Base-by-base conservation (phyloP, 1,140 invertebrate species). In the Ctenoplectra terminalis region DNA sequence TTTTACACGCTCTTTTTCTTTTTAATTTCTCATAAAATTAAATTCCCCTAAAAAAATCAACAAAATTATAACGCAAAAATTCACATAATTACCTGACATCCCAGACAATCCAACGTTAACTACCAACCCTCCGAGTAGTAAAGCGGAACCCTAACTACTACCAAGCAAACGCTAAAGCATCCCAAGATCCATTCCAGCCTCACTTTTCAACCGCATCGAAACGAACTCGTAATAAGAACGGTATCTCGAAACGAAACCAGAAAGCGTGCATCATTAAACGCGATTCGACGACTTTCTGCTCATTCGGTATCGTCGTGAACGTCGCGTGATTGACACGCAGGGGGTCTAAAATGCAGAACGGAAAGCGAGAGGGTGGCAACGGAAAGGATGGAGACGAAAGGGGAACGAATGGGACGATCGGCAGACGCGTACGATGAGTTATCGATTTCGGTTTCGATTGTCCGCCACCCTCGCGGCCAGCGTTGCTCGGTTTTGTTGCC, bases 391-490 rank as follows among this genome's bases (percentile, higher is more conserved):
- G 20, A 20, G 8, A 23, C 17, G 20, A 4, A 52, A 2, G 20
- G 8, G 50, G 17, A 31, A 5, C 2, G 11, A 46, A 43, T 4
- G 43, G 34, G 50, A 9, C 64, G 64, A 67, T 67, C 40, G 46
- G 34, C 69, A 67, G 70, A 74, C 70, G 77, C 61, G 61, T 34
- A 54, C 69, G 70, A 81, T 74, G 82, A 83, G 82, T 83, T 83
- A 83, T 83, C 81, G 81, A 83, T 83, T 70, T 79, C 76, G 81
- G 48, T 58, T 80, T 83, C 81, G 81, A 83, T 83, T 83, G 81
- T 83, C 67, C 50, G 43, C 66, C 66, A 77, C 48, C 56, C 75
- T 46, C 50, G 29, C 26, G 46, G 31, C 48, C 29, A 58, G 17
- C 60, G 54, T 70, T 60, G 34, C 73, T 77, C 46, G 73, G 80